Conservation (phyloP, 2,797 vertebrate genomes). For the Eremophila alpestris region DNA sequence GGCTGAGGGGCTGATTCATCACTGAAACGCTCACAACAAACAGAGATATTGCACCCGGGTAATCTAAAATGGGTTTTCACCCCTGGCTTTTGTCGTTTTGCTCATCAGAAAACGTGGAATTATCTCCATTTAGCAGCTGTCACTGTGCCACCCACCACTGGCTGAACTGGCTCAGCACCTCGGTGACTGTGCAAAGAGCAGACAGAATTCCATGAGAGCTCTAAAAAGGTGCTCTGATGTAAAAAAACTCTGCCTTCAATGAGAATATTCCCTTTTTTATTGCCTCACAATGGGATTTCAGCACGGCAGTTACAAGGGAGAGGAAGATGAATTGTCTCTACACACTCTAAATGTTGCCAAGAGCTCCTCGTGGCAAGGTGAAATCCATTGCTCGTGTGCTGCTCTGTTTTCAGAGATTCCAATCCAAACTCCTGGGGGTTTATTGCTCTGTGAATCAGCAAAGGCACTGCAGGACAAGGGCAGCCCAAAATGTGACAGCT, state of each 20-base stretch:
- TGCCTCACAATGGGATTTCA: neutral
- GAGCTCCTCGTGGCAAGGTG: neutral
- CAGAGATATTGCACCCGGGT: rapidly evolving
- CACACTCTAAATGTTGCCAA: neutral
- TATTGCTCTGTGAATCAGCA: neutral
- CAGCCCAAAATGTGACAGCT: neutral
- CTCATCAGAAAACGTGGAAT: neutral
- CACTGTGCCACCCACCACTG: neutral
- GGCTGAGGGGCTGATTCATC: neutral
- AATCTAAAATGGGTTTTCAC: neutral
- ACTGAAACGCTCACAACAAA: rapidly evolving
- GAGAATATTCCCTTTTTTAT: neutral
- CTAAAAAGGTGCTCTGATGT: neutral
- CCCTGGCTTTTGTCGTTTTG: neutral
- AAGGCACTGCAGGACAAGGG: neutral
- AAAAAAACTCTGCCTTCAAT: neutral
- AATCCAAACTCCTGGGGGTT: neutral
- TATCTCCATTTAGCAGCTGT: neutral
- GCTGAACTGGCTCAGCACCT: neutral
- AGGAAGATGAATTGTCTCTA: neutral
- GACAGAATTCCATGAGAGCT: neutral
- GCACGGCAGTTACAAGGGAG: neutral
- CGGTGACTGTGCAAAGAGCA: neutral
- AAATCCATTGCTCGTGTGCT: neutral
- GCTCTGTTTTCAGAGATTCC: neutral